These are phyloP conservation scores for Strigamia crassipes DNA, from an alignment of 2,888 invertebrate species.

Conservation along the genomic window DNA sequence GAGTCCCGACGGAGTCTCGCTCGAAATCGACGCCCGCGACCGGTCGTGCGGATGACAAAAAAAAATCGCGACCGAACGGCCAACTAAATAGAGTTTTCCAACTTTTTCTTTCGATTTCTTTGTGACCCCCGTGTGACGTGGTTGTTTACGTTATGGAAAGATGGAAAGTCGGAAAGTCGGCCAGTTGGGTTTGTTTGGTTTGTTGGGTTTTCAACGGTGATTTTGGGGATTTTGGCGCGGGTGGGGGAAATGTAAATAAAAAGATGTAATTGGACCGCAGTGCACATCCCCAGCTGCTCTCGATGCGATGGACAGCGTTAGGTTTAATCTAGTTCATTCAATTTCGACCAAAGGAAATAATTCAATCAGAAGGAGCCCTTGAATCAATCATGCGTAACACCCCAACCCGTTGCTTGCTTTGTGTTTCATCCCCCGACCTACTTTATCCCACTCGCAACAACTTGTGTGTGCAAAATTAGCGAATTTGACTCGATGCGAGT, in stretches of 20 bases:
- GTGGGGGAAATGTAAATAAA: neutral
- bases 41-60: neutral
- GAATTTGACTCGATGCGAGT: neutral
- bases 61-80: neutral
- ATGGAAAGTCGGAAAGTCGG: too few relatives aligned
- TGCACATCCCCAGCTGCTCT: slow-evolving; percentile 17
- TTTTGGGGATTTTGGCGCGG: neutral
- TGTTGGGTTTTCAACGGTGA: neutral
- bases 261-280: neutral
- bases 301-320: slow-evolving; percentile 18
- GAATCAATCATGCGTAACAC: slow-evolving; percentile 30
- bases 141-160: neutral
- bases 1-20: neutral
- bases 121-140: neutral
- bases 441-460: neutral
- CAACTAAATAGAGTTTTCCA: neutral
- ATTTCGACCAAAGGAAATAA: slow-evolving; percentile 26
- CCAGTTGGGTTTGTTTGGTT: too few relatives aligned
- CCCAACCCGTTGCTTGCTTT: slow-evolving; percentile 25
- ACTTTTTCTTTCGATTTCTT: neutral
- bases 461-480: neutral
- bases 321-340: slow-evolving; percentile 30
- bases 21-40: neutral
- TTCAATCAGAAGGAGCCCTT: neutral
- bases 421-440: neutral